Evolutionary conservation across 2,797 vertebrate species (phyloP), one percentile per base, ranked within the genome.

Genomic region (Perodicticus potto): DNA sequence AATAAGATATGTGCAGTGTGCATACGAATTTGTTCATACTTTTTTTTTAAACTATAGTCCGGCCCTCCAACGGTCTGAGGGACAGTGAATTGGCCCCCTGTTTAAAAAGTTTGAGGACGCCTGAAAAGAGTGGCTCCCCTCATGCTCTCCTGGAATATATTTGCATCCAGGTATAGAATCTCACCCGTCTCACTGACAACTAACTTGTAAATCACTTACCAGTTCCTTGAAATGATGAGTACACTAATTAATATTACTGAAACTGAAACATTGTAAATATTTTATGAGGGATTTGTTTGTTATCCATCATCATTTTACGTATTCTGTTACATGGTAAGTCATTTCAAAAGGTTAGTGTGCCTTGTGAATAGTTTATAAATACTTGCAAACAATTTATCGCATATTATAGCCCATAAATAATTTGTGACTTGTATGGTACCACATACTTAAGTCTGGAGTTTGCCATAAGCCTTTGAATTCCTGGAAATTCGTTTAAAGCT

Each of bases 351-450:
- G 95, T 88, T 96, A 97, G 83, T 89, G 27, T 12, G 91, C 89
- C 82, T 97, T 96, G 97, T 97, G 97, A 98, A 98, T 98, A 97
- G 96, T 97, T 98, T 95, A 97, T 97, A 98, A 98, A 97, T 96
- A 96, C 98, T 98, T 98, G 96, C 97, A 97, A 97, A 97, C 95
- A 92, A 96, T 98, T 98, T 97, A 97, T 98, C 93, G 97, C 88
- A 82, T 88, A 86, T 97, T 98, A 97, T 98, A 53, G 40, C 86
- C 97, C 91, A 93, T 97, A 98, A 98, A 98, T 97, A 97, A 97
- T 93, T 76, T 80, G 96, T 95, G 88, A 83, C 94, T 97, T 96
- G 86, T 97, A 97, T 94, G 89, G 96, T 91, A 88, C 85, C 80
- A 34, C 91, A 91, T 67, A 88, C 8, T 17, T 76, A 76, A 72